Evolutionary conservation across 1,140 invertebrate species (phyloP).

Genomic region (Mesaphorura yosii): DNA sequence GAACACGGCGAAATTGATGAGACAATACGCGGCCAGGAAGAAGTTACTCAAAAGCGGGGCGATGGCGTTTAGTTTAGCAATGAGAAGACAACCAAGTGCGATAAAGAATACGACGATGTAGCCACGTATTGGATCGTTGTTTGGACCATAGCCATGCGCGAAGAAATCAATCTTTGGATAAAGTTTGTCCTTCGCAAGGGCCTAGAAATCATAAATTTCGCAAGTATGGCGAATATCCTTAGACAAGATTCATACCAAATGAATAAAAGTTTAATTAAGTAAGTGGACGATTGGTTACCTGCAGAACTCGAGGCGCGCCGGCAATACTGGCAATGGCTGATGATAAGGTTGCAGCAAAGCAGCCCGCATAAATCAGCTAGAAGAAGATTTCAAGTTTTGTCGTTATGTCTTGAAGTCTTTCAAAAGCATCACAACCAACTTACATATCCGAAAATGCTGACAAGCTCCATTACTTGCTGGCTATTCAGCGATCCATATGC

Average conservation of each 20-base stretch:
- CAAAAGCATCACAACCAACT: neutral
- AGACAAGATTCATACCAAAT: too few species aligned
- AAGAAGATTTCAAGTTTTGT: neutral
- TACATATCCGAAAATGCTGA: slow-evolving; percentile 38
- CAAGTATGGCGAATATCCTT: too few species aligned
- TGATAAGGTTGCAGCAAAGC: slow-evolving; percentile 54
- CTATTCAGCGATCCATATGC: slow-evolving; percentile 38
- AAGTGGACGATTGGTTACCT: slow-evolving; percentile 19
- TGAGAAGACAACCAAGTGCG: slow-evolving; percentile 47
- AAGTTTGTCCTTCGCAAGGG: slow-evolving; percentile 52
- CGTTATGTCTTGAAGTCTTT: neutral
- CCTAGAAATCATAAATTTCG: slow-evolving; percentile 34
- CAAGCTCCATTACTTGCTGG: slow-evolving; percentile 45
- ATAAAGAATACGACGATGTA: slow-evolving; percentile 52
- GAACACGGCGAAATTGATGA: slow-evolving; percentile 95
- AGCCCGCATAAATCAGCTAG: slow-evolving; percentile 41
- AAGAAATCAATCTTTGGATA: slow-evolving; percentile 53
- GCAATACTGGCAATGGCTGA: slow-evolving; percentile 55
- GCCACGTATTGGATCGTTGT: slow-evolving; percentile 50
- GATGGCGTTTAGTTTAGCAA: slow-evolving; percentile 72
- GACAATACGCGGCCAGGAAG: slow-evolving; percentile 76
- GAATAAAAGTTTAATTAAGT: neutral
- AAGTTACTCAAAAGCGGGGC: slow-evolving; percentile 91
- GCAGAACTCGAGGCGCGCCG: slow-evolving; percentile 44
- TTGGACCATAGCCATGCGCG: slow-evolving; percentile 50